Base-by-base conservation (phyloP, 2,113 vertebrate species). In the Ramphastos sulfuratus region DNA sequence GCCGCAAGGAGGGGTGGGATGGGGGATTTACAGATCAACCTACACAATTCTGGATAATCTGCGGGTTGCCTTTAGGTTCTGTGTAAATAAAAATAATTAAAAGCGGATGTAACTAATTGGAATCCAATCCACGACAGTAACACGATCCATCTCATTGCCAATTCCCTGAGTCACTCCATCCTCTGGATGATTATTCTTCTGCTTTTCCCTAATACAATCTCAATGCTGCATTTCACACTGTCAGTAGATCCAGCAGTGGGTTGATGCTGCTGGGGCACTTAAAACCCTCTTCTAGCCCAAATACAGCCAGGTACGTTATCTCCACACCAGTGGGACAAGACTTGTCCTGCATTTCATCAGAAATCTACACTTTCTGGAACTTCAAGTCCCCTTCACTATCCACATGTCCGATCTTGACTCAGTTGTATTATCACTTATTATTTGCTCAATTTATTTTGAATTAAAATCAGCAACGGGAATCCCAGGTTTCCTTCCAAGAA, bases 51-150 rank as follows among this genome's bases (percentile, higher is more conserved):
- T 74, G 82, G 82, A 60, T 88, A 87, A 87, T 91, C 92, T 42
- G 30, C 15, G 52, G 77, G 52, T 60, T 74, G 94, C 82, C 76
- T 94, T 89, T 83, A 91, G n/a, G 46, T 93, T 94, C 85, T 90
- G 73, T 67, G 64, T 64, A 91, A 95, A 94, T 80, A 89, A 79
- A 37, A 94, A 76, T 63, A 87, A 95, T 85, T 87, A 82, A 88
- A 90, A 94, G 87, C 1, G 92, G 92, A 91, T 91, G 85, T 37
- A 93, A 88, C 85, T 96, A 87, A 92, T 90, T 93, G 92, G 60
- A 93, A 81, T 54, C 76, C 65, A 67, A 59, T 90, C 85, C 90
- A 71, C 0, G 2, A 85, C 85, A 83, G 92, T 60, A 95, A 94
- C 65, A 42, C 7, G 69, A 96, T 91, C 85, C 85, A 64, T 83